Evolutionary conservation across 2,113 vertebrate species (phyloP), one percentile per base, ranked within the genome.

Genomic region (Thomomys bottae): DNA sequence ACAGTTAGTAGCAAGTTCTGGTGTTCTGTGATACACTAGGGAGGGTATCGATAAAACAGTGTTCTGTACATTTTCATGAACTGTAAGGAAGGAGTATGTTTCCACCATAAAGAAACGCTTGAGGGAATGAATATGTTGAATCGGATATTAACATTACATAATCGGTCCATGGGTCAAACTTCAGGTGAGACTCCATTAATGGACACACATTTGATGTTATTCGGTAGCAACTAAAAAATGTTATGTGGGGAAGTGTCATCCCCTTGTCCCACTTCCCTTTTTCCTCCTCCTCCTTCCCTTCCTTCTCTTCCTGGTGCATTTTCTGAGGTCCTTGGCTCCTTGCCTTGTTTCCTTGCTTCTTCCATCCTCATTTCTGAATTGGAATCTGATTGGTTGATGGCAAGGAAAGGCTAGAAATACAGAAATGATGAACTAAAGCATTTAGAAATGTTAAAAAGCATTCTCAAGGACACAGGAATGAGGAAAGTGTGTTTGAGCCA

Each of bases 361-460:
- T 75, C 54, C 1, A 70, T 81, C 30, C 14, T 61, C 14, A 83
- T 85, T 90, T 79, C 49, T 79, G 15, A 36, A 75, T 2, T 86
- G 79, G 36, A 40, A 32, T 57, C 17, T 67, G 15, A 92, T 38
- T 32, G 42, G 10, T 26, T 26, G 34, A 77, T 11, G 82, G 30
- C 40, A 92, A 79, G 40, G 61, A 87, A 91, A 87, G 30, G 2
- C 70, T 87, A 82, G 21, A 61, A 89, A 70, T 70, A 59, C 63
- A 79, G 42, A 92, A 75, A 36, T 79, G 3, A 71, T 5, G 57
- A 85, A 84, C 79, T 67, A 63, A 57, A 54, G 49, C 66, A 57
- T 4, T 87, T 78, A 67, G 40, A 72, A 92, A 90, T 38, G 17
- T 32, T 54, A 57, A 79, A 87, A 90, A 49, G 12, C 34, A 77